These are phyloP conservation scores for Zaprionus davidi DNA, from an alignment of 1,140 invertebrate species.

Conservation along the genomic window DNA sequence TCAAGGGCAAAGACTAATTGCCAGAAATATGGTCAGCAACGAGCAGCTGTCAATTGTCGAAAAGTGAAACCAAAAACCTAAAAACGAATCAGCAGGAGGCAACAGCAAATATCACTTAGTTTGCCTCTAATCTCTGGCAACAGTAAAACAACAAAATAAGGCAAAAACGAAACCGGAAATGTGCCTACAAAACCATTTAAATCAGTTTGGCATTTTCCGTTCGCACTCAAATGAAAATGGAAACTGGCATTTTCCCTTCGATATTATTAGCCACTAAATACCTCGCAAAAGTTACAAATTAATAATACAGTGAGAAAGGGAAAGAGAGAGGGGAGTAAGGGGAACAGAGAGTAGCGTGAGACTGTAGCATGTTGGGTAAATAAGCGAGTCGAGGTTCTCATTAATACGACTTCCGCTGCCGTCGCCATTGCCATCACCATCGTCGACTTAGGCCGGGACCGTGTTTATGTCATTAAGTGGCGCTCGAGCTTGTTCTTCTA, in stretches of 20 bases:
- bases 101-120: slow-evolving; percentile 25
- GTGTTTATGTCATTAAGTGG: slow-evolving; percentile 74
- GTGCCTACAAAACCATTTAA: slow-evolving; percentile 67
- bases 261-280: slow-evolving; percentile 76
- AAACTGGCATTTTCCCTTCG: slow-evolving; percentile 36
- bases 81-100: background rate
- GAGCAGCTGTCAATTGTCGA: background rate
- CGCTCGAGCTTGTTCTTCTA: slow-evolving; percentile 16
- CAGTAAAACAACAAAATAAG: slow-evolving; percentile 44
- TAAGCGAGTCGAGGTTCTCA: slow-evolving; percentile 47
- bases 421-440: background rate
- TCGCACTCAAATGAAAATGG: slow-evolving; percentile 51
- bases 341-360: background rate
- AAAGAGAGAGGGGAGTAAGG: background rate
- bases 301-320: slow-evolving; percentile 48
- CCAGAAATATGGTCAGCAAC: background rate
- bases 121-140: slow-evolving; percentile 30
- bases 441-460: slow-evolving; percentile 20
- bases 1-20: background rate
- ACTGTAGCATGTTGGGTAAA: background rate
- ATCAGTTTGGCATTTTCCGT: slow-evolving; percentile 68
- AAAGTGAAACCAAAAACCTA: background rate
- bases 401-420: slow-evolving; percentile 69
- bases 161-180: slow-evolving; percentile 48
- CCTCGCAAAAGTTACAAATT: slow-evolving; percentile 61